Percentiles rank a stretch among this genome's conserved stretches.
phyloP scores from a whole-genome alignment of 2,888 invertebrate genomes.

The Andrena chrysosceles region DNA sequence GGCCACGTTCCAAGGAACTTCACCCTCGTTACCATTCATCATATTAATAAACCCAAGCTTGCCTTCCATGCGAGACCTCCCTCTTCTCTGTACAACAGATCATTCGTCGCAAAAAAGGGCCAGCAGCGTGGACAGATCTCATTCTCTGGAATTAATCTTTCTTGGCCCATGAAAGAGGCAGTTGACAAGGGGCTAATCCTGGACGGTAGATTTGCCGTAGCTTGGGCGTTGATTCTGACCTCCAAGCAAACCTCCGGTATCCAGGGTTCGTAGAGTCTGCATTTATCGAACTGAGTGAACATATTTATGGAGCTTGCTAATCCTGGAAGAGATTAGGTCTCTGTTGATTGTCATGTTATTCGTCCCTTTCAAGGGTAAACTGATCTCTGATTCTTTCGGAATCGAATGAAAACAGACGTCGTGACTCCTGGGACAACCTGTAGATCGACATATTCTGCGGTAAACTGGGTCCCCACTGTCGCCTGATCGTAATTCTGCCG shows the following conservation, averaged over 20 bases:
- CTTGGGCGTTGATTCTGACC: not conserved
- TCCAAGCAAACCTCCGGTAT: not conserved
- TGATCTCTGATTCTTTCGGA: too few species aligned
- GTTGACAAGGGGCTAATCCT: not conserved
- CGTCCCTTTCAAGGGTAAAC: too few species aligned
- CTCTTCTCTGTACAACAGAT: slow-evolving; percentile 8
- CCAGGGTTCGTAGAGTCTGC: too few species aligned
- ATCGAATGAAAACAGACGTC: too few species aligned
- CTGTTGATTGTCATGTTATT: too few species aligned
- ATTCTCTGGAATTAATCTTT: not conserved
- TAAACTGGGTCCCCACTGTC: slow-evolving; percentile 46
- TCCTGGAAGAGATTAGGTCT: too few species aligned
- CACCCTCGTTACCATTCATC: slow-evolving; percentile 74
- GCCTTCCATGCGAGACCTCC: slow-evolving; percentile 16
- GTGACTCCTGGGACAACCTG: slow-evolving; percentile 39
- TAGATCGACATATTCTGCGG: slow-evolving; percentile 37
- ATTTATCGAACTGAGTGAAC: too few species aligned
- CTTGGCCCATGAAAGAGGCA: not conserved
- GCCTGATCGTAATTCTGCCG: slow-evolving; percentile 58
- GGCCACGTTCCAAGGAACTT: slow-evolving; percentile 62
- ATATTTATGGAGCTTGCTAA: too few species aligned
- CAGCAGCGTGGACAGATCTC: not conserved
- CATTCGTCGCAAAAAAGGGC: slow-evolving; percentile 5
- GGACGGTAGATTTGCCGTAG: not conserved
- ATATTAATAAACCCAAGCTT: slow-evolving; percentile 74